A percentile compares a stretch with the other conserved stretches of the same genome.
These are phyloP conservation scores for Pithys albifrons DNA, from an alignment of 2,113 vertebrate genomes.

Conservation along the genomic window DNA sequence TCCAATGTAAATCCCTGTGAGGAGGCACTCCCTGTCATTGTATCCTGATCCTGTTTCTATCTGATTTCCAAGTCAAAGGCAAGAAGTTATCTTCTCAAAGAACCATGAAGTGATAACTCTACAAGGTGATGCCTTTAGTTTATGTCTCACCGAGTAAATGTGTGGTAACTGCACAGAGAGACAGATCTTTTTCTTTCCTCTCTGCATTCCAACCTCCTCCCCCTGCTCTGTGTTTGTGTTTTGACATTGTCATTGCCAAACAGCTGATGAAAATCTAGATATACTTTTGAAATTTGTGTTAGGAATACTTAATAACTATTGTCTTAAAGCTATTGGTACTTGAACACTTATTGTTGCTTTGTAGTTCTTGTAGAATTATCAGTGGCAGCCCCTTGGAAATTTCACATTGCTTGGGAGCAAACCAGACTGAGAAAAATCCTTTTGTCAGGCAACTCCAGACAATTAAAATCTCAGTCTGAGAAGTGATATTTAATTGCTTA, in stretches of 20 bases:
- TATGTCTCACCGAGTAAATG: not conserved
- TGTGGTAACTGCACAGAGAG: not conserved
- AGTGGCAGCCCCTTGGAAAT: not conserved
- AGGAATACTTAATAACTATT: not conserved
- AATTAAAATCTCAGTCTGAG: constrained; percentile 38
- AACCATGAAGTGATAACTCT: not conserved
- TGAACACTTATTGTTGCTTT: not conserved
- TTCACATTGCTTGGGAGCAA: constrained; percentile 6
- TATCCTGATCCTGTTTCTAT: not conserved
- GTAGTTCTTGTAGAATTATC: not conserved
- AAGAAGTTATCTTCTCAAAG: not conserved
- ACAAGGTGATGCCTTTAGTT: not conserved
- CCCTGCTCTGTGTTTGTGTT: not conserved
- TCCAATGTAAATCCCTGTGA: not conserved
- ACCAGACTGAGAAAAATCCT: constrained; percentile 7
- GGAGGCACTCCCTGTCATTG: not conserved
- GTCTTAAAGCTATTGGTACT: not conserved
- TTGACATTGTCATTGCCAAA: not conserved
- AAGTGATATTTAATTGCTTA: constrained; percentile 66
- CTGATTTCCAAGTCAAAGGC: not conserved
- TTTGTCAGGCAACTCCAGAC: constrained; percentile 35
- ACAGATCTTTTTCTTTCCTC: not conserved
- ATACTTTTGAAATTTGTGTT: not conserved
- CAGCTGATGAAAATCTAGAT: not conserved
- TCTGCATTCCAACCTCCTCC: too few relatives aligned